Percentiles rank a stretch among this genome's conserved stretches.
Conservation (phyloP, 2,888 invertebrate genomes). For the Parochlus steinenii region DNA sequence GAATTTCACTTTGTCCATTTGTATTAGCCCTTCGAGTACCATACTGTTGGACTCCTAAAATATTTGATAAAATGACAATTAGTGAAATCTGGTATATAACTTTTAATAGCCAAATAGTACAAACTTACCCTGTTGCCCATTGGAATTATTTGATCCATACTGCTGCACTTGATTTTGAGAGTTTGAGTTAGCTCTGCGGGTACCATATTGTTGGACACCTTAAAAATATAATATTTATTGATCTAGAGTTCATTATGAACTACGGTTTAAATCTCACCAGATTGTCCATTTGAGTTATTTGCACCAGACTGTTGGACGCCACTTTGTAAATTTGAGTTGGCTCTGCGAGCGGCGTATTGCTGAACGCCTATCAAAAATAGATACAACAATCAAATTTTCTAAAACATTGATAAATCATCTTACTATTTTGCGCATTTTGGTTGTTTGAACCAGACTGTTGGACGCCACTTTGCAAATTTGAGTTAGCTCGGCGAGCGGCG, state of each 20-base stretch:
- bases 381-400: too few relatives aligned
- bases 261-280: too few relatives aligned
- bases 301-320: not conserved
- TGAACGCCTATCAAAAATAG: not conserved
- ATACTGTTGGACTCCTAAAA: constrained; percentile 1
- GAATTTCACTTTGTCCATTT: not conserved
- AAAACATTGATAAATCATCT: too few relatives aligned
- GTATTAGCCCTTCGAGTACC: not conserved
- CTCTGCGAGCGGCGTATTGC: not conserved
- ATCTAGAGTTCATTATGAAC: too few relatives aligned
- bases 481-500: not conserved
- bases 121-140: too few relatives aligned
- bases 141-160: not conserved
- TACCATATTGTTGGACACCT: not conserved
- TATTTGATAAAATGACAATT: too few relatives aligned
- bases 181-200: constrained; percentile 4
- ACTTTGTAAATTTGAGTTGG: constrained; percentile 3
- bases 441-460: not conserved
- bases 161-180: constrained; percentile 2
- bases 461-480: not conserved
- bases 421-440: not conserved
- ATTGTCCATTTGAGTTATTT: not conserved
- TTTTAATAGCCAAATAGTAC: too few relatives aligned
- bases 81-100: too few relatives aligned
- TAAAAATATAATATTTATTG: too few relatives aligned